These are phyloP conservation scores for Equus quagga DNA, from an alignment of 2,113 vertebrate genomes.

Conservation along the genomic window DNA sequence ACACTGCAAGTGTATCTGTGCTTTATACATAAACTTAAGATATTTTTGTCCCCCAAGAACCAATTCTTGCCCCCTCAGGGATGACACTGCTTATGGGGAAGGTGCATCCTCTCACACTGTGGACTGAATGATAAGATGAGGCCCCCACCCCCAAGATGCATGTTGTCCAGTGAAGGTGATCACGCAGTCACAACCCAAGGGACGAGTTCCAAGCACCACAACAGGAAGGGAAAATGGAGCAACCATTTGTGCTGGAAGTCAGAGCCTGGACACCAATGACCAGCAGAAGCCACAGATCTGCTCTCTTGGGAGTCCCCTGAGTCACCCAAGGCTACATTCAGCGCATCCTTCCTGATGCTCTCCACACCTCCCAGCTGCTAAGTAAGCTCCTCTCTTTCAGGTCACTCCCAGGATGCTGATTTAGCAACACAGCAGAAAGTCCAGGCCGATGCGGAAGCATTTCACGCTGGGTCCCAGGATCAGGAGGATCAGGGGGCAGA, in stretches of 20 bases:
- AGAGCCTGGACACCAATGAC: neutral
- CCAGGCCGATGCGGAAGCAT: neutral
- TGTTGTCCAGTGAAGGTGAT: neutral
- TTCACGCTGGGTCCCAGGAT: neutral
- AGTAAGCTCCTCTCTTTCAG: neutral
- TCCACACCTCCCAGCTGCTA: neutral
- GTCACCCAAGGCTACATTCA: neutral
- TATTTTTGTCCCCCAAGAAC: neutral
- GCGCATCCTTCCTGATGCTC: neutral
- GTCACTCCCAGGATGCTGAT: neutral
- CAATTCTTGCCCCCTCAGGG: neutral
- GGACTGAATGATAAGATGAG: neutral
- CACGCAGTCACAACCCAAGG: neutral
- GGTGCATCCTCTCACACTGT: too few relatives aligned
- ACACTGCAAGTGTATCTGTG: neutral
- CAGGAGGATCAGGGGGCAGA: too few relatives aligned
- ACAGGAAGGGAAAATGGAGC: neutral
- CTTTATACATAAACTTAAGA: neutral
- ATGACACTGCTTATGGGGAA: too few relatives aligned
- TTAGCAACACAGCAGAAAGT: neutral
- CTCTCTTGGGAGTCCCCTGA: neutral
- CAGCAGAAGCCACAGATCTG: too few relatives aligned
- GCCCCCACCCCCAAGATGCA: neutral
- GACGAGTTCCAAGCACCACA: accelerated
- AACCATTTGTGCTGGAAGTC: neutral